These are phyloP conservation scores for Lampris megalopsis DNA, from an alignment of 2,113 vertebrate genomes.

Conservation along the genomic window DNA sequence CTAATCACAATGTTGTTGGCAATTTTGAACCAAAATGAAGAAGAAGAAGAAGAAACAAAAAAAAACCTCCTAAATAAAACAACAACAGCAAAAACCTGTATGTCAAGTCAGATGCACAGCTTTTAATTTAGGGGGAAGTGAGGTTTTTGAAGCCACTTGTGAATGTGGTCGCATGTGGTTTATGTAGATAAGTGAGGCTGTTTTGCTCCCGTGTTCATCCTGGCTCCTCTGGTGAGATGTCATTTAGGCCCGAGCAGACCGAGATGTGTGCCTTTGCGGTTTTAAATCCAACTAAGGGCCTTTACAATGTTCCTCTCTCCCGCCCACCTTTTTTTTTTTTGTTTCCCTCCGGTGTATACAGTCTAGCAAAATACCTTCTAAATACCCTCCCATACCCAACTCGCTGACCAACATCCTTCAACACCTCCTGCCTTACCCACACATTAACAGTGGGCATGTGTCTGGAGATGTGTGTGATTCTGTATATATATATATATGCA, in stretches of 20 bases:
- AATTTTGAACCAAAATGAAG: slow-evolving; percentile 11
- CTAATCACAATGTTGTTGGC: slow-evolving; percentile 33
- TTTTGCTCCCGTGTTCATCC: slow-evolving; percentile 11
- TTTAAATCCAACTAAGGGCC: slow-evolving; percentile 26
- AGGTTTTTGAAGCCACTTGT: slow-evolving; percentile 60
- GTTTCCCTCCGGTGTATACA: slow-evolving; percentile 1
- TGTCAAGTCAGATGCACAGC: slow-evolving; percentile 31
- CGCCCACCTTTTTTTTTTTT: neutral
- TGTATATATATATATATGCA: too few species aligned
- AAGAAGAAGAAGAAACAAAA: neutral
- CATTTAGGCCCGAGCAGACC: slow-evolving; percentile 16
- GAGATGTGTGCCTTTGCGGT: slow-evolving; percentile 14
- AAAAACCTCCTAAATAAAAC: neutral
- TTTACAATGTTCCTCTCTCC: slow-evolving; percentile 17
- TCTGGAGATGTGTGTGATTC: neutral
- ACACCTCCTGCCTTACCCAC: neutral
- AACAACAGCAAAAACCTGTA: slow-evolving; percentile 34
- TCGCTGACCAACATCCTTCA: slow-evolving; percentile 9
- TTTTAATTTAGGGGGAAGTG: slow-evolving; percentile 43
- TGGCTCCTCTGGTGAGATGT: neutral
- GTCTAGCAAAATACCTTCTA: slow-evolving; percentile 33
- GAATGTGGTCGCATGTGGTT: slow-evolving; percentile 63
- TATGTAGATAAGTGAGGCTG: slow-evolving; percentile 17
- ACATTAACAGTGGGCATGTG: too few species aligned
- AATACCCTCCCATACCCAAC: slow-evolving; percentile 4